Evolutionary conservation across 2,113 vertebrate species (phyloP), one percentile per base, ranked within the genome.

Genomic region (Gnathonemus longibarbis): DNA sequence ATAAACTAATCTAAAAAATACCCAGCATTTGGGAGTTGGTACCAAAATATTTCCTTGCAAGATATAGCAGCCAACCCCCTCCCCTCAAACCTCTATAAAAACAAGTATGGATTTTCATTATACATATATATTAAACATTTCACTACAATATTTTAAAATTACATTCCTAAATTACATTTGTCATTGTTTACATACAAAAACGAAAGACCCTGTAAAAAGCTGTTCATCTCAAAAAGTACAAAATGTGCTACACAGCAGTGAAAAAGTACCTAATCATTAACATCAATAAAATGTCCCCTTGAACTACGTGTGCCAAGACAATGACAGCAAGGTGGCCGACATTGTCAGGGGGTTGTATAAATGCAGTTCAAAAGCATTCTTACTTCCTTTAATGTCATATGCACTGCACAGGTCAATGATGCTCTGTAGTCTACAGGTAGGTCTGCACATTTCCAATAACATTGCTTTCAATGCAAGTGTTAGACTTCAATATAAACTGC

Each of bases 191-290:
- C 92, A 94, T 93, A 93, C 95, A 93, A 93, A 94, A 95, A 92
- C 91, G 91, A 90, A 88, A 90, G 94, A 91, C 92, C 91, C 88
- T 87, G 87, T 90, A 88, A 85, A 89, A 87, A 90, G 89, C 83
- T 80, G 77, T 85, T 90, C 77, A 58, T 83, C 80, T 90, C 27
- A 93, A 91, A 88, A 89, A 35, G 88, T 93, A 93, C 93, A 92
- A 93, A 91, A 89, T 93, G 91, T 91, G 92, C 90, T 94, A 92
- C 91, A 93, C 92, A 92, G 93, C 93, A 95, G 94, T 93, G 89
- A 95, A 95, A 93, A 95, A 96, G 96, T 97, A 98, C 97, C 96
- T 96, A 91, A 94, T 94, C 94, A 95, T 96, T 96, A 95, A 95
- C 92, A 96, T 95, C 91, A 94, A 93, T 95, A 94, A 92, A 92